Conservation (phyloP, 2,113 vertebrate species). For the Ammodytes dubius region DNA sequence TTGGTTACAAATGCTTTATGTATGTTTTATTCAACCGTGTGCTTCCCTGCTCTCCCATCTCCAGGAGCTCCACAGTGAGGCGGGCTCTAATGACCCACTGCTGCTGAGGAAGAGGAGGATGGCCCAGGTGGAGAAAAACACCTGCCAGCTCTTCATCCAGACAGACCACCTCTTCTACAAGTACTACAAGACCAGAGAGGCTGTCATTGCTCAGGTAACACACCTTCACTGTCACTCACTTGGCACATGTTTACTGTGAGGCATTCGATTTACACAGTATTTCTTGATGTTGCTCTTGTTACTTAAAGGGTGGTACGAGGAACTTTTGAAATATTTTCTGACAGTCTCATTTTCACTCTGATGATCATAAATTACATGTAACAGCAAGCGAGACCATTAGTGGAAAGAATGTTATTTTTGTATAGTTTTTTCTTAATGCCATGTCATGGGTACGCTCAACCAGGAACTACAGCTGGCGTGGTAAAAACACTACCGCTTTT, state of each 20-base stretch:
- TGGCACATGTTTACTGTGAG: not conserved
- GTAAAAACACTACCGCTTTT: too few relatives aligned
- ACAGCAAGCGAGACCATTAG: too few relatives aligned
- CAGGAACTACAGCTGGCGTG: too few relatives aligned
- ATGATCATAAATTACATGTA: too few relatives aligned
- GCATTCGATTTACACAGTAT: conserved; percentile 4
- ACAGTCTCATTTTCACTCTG: too few relatives aligned
- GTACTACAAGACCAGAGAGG: conserved; percentile 95
- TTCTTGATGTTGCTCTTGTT: not conserved
- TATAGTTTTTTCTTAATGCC: too few relatives aligned
- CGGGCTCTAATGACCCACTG: conserved; percentile 73
- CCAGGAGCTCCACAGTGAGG: conserved; percentile 66
- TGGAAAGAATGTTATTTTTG: too few relatives aligned
- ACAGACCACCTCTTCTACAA: conserved; percentile 97
- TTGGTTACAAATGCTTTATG: conserved; percentile 44
- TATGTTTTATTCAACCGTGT: conserved; percentile 67
- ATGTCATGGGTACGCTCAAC: too few relatives aligned
- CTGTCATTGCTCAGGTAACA: conserved; percentile 90
- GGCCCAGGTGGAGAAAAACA: conserved; percentile 94
- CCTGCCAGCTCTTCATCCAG: conserved; percentile 98
- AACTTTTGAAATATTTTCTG: too few relatives aligned
- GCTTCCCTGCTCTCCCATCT: conserved; percentile 4
- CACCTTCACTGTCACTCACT: not conserved
- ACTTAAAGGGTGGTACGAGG: too few relatives aligned
- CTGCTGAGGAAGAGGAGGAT: conserved; percentile 93